phyloP scores from a whole-genome alignment of 2,113 vertebrate species.

The Laterallus jamaicensis region DNA sequence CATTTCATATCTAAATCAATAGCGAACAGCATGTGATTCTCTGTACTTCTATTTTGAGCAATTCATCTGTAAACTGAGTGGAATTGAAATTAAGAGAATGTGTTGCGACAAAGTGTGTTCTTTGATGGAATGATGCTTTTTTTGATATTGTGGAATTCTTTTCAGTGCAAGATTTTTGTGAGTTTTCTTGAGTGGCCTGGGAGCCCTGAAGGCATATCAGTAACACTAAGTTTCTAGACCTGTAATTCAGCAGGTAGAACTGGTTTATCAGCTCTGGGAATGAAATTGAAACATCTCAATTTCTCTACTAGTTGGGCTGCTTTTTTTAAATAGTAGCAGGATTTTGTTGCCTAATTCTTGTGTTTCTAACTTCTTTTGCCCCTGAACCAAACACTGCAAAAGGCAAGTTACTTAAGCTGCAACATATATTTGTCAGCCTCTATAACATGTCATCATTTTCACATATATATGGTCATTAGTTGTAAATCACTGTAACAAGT shows the following conservation, averaged over 20 bases:
- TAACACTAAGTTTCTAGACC: background rate
- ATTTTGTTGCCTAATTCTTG: background rate
- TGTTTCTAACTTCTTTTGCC: background rate
- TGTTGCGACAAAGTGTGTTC: background rate
- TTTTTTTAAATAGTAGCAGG: slow-evolving; percentile 1
- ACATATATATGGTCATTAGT: background rate
- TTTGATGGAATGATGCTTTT: background rate
- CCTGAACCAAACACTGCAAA: background rate
- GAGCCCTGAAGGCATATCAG: background rate
- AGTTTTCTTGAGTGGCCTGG: background rate
- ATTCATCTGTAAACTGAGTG: background rate
- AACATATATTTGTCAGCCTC: background rate
- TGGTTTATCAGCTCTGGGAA: background rate
- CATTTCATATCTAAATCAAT: slow-evolving; percentile 39
- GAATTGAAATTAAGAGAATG: background rate
- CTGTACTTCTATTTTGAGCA: slow-evolving; percentile 1
- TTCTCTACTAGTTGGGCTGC: background rate
- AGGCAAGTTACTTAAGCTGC: background rate
- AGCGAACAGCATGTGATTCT: slow-evolving; percentile 21
- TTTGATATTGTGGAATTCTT: background rate
- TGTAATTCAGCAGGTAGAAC: background rate
- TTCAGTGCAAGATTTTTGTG: background rate
- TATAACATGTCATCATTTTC: background rate
- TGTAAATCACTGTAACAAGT: background rate
- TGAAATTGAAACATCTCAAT: background rate